Percentiles rank a stretch among this genome's conserved stretches.
Conservation (phyloP, 2,113 vertebrate species). For the Cyprinodon variegatus region DNA sequence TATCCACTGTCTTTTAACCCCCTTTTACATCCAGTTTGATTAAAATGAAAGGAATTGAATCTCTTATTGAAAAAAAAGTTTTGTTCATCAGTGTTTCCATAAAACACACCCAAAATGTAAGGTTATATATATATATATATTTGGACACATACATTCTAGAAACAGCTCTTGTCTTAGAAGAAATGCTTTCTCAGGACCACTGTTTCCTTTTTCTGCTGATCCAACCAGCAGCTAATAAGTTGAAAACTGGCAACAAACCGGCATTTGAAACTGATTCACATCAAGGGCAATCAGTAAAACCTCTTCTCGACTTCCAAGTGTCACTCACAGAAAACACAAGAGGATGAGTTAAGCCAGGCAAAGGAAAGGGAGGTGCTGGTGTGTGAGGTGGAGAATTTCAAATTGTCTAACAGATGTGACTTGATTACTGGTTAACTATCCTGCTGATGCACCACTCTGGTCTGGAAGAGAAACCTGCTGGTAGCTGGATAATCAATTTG, state of each 20-base stretch:
- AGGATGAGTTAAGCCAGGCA: constrained; percentile 47
- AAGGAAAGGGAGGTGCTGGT: neutral
- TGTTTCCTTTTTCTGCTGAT: constrained; percentile 2
- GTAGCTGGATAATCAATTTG: constrained; percentile 61
- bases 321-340: constrained; percentile 57
- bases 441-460: constrained; percentile 54
- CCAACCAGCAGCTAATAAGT: constrained; percentile 30
- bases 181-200: neutral
- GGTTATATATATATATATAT: neutral
- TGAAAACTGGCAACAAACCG: constrained; percentile 48
- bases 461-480: constrained; percentile 53
- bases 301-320: constrained; percentile 58
- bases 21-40: neutral
- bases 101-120: neutral
- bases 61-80: neutral
- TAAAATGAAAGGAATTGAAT: neutral
- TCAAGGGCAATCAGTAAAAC: constrained; percentile 64
- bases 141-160: neutral
- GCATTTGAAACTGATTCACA: constrained; percentile 64
- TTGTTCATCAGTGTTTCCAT: neutral
- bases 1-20: neutral
- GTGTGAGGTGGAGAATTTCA: constrained; percentile 56
- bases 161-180: neutral
- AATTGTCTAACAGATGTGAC: constrained; percentile 74
- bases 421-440: constrained; percentile 71